Evolutionary conservation across 2,113 vertebrate species (phyloP).

Genomic region (Tenebrosternarchus preto): DNA sequence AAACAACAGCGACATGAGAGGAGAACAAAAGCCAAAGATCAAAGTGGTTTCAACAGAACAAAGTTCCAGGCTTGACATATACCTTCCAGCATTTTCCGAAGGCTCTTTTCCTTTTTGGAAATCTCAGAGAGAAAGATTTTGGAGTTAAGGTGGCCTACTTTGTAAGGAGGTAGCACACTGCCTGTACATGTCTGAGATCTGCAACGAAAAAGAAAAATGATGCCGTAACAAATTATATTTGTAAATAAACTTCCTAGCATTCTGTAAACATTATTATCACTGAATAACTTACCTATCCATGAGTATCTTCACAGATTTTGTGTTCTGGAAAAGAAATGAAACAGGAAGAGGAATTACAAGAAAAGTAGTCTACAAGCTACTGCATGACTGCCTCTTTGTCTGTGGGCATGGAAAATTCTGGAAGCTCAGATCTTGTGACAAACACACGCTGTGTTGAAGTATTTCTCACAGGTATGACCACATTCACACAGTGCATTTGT

Average conservation of each 20-base stretch:
- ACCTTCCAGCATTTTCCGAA: constrained; percentile 93
- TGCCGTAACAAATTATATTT: neutral
- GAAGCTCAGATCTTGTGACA: constrained; percentile 37
- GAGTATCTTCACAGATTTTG: constrained; percentile 95
- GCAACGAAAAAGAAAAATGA: constrained; percentile 34
- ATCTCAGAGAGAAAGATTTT: constrained; percentile 92
- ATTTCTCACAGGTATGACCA: constrained; percentile 55
- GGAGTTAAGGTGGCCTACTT: constrained; percentile 92
- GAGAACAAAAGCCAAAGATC: neutral
- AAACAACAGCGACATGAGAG: neutral
- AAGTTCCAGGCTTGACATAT: constrained; percentile 35
- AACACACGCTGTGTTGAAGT: constrained; percentile 33
- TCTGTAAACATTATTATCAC: neutral
- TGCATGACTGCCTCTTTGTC: constrained; percentile 36
- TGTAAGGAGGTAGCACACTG: constrained; percentile 83
- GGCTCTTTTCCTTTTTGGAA: constrained; percentile 89
- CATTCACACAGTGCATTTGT: constrained; percentile 42
- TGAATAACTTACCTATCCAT: constrained; percentile 87
- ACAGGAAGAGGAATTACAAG: constrained; percentile 53
- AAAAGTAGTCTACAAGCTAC: constrained; percentile 27
- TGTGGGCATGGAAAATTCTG: constrained; percentile 25
- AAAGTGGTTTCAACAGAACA: neutral
- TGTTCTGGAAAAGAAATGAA: constrained; percentile 83
- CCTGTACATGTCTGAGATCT: constrained; percentile 90
- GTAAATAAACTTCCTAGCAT: neutral